Evolutionary conservation across 2,888 invertebrate species (phyloP), one percentile per base, ranked within the genome.

Genomic region (Philereme vetulata): DNA sequence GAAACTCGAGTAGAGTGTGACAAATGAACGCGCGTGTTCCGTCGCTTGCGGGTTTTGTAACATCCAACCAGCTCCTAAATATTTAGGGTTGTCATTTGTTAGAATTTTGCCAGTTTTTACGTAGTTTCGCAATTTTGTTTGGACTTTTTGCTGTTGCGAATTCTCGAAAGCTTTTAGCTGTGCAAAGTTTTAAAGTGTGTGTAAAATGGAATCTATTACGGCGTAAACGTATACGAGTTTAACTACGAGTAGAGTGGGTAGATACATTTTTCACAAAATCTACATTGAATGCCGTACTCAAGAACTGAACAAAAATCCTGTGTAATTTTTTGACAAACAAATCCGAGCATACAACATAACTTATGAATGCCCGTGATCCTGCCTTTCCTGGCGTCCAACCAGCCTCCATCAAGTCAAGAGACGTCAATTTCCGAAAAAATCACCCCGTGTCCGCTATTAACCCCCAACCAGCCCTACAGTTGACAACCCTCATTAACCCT

Each of bases 401-500:
- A 21, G 35, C 33, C 55, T 55, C 51, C 63, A 64, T 55, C 54
- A 57, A 50, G 51, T 58, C 53, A 56, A 65, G 58, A 64, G 66
- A 62, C 53, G 57, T 58, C 61, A 63, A 58, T 60, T 62, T 65
- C 63, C 54, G 51, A 66, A 66, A 68, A 66, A 60, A 58, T 58
- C 61, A 60, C 56, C 59, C 64, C 53, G 55, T 61, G 53, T 58
- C 40, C 57, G 45, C 60, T 49, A 55, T 52, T 66, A 59, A 61
- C 65, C 62, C 40, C 49, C 50, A 49, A 51, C 61, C 60, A 54
- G 56, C 56, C 55, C 59, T 56, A 62, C 57, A 61, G 66, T 60
- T 65, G 66, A 64, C 70, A 62, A 63, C 60, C 56, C 68, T 67
- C 68, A 67, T 70, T 70, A 68, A 63, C 64, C 66, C 65, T 57